A percentile compares a stretch with the other conserved stretches of the same genome.
Conservation (phyloP, 2,888 invertebrate species). For the Hymenopus coronatus region DNA sequence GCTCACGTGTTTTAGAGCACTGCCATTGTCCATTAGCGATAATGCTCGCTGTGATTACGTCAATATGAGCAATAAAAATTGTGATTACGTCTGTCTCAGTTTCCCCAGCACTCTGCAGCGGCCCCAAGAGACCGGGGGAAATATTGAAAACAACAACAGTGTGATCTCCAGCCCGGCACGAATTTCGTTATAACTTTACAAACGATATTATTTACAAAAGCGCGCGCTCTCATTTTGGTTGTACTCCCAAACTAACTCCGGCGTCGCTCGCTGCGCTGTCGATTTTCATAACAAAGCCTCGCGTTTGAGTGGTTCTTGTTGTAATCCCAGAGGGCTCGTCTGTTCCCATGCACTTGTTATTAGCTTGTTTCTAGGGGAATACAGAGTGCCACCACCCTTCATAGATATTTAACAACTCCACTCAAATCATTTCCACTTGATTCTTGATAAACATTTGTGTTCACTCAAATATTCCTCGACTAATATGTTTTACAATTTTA, state of each 20-base stretch:
- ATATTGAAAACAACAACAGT: conserved; percentile 24
- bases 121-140: conserved; percentile 13
- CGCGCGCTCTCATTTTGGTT: not conserved
- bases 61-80: conserved; percentile 17
- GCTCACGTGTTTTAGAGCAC: too few species aligned
- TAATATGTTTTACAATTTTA: too few species aligned
- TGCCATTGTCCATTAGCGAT: too few species aligned
- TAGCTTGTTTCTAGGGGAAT: conserved; percentile 19
- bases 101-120: not conserved
- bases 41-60: conserved; percentile 7
- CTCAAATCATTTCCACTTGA: not conserved
- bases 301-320: conserved; percentile 6
- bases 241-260: not conserved
- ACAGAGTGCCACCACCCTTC: not conserved
- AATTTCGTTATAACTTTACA: conserved; percentile 32
- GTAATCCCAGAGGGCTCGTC: conserved; percentile 23
- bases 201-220: conserved; percentile 32
- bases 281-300: conserved; percentile 29
- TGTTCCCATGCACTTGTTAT: conserved; percentile 25
- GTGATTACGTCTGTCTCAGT: not conserved
- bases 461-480: not conserved
- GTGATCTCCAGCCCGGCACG: conserved; percentile 24
- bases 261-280: conserved; percentile 13
- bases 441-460: too few species aligned
- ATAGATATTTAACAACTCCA: not conserved